Conservation (phyloP, 1,140 invertebrate species). For the Zaprionus davidi region DNA sequence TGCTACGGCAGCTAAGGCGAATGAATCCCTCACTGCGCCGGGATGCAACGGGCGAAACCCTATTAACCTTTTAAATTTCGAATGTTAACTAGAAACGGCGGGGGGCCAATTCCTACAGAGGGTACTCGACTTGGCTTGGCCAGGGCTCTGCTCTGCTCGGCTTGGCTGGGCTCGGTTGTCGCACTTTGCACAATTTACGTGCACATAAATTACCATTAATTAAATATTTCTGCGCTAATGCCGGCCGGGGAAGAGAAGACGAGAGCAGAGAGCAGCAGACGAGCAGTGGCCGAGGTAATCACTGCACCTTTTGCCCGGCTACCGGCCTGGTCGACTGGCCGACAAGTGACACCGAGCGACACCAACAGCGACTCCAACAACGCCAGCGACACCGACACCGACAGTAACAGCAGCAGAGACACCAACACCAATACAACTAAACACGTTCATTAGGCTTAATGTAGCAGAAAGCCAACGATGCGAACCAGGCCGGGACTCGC, state of each 20-base stretch:
- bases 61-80: conserved; percentile 73
- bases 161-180: conserved; percentile 38
- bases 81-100: conserved; percentile 74
- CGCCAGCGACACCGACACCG: conserved; percentile 40
- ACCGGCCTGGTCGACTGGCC: conserved; percentile 19
- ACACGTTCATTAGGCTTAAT: conserved; percentile 80
- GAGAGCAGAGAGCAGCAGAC: neutral
- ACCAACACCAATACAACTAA: conserved; percentile 62
- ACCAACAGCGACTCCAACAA: conserved; percentile 39
- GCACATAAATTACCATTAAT: conserved; percentile 81
- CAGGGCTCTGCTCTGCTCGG: conserved; percentile 31
- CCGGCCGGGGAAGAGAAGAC: conserved; percentile 14
- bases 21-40: conserved; percentile 46
- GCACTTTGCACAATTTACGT: conserved; percentile 79
- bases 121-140: conserved; percentile 14
- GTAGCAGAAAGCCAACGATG: conserved; percentile 50
- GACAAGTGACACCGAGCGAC: conserved; percentile 69
- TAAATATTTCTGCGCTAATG: conserved; percentile 80
- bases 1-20: conserved; percentile 27
- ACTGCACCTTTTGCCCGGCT: conserved; percentile 61
- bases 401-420: conserved; percentile 28
- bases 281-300: conserved; percentile 57
- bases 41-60: conserved; percentile 53
- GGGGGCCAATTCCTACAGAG: conserved; percentile 39
- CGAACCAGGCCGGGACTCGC: conserved; percentile 28